A percentile compares a stretch with the other conserved stretches of the same genome.
These are phyloP conservation scores for Mastigias papua DNA, from an alignment of 30 jellyfish, hydroid and myxozoan genomes.

Conservation along the genomic window DNA sequence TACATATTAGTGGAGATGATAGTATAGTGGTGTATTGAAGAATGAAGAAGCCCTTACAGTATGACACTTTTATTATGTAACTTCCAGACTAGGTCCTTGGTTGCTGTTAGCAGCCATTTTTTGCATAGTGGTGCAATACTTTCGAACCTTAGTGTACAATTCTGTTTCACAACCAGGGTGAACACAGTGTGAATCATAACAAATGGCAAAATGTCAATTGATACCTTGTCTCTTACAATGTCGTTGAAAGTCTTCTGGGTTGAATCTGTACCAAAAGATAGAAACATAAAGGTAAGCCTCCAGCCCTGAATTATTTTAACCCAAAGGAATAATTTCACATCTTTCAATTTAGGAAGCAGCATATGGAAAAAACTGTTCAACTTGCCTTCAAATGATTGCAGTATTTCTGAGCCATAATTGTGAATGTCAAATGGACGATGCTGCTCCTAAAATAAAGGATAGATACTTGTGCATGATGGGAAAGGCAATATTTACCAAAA, in stretches of 20 bases:
- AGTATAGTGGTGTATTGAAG: too few relatives aligned
- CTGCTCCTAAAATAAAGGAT: conserved; percentile 16
- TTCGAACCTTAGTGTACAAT: too few relatives aligned
- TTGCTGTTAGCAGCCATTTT: too few relatives aligned
- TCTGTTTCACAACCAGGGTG: too few relatives aligned
- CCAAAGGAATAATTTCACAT: background rate
- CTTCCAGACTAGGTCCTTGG: too few relatives aligned
- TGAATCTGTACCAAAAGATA: conserved; percentile 8
- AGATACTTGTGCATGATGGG: background rate
- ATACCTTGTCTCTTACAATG: conserved; percentile 42
- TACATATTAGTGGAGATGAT: too few relatives aligned
- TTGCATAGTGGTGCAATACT: too few relatives aligned
- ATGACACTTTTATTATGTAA: too few relatives aligned
- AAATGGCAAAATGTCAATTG: too few relatives aligned
- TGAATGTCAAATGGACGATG: conserved; percentile 58
- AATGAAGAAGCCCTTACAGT: too few relatives aligned
- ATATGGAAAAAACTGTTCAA: background rate
- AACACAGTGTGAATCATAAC: too few relatives aligned
- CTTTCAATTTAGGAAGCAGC: background rate
- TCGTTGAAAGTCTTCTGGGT: conserved; percentile 10
- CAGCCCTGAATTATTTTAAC: background rate
- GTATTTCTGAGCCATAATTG: conserved; percentile 42
- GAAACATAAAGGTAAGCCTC: background rate
- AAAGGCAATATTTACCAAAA: too few relatives aligned
- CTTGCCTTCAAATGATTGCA: conserved; percentile 40